Base-by-base conservation (phyloP, 2,888 invertebrate species). In the Oscheius myriophilus region DNA sequence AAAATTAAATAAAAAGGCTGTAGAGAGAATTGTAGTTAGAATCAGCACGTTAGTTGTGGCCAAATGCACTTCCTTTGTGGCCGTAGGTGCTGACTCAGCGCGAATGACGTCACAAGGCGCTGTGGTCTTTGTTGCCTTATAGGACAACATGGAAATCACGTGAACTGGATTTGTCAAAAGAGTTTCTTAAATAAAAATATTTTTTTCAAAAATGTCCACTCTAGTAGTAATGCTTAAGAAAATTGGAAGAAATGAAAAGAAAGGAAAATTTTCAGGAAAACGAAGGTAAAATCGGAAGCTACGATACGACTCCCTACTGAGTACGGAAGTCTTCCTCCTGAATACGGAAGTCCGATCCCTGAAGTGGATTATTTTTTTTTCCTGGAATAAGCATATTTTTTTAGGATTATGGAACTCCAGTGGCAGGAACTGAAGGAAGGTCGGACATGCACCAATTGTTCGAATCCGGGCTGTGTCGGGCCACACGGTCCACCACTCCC, bases 291-390 rank as follows among this genome's bases (percentile, higher is more conserved):
- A 23, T 67, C 57, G 1, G 54, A 59, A 39, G 72, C 74, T 23
- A 80, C 78, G 78, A 80, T 80, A n/a, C 69, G 73, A 23, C 59
- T 80, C 0, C 80, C 80, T n/a, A 75, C 71, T 0, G 80, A 80
- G 41, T 80, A 80, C 52, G 80, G 80, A 4, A 69, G 62, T 42
- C 67, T 80, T 0, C 80, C 80, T n/a, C 73, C 72, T 7, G 75
- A 76, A 25, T 80, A 80, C 39, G 78, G 72, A 11, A 51, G 67
- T 1, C 76, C 75, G 72, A 74, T 80, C 49, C 78, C 80, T 9
- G 68, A 72, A 42, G 66, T 42, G 14, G 6, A 23, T 46, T 25
- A 33, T 33, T 33, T 9, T 33, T 33, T 9, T 3, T n/a, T n/a
- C n/a, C n/a, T n/a, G n/a, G n/a, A n/a, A n/a, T n/a, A n/a, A n/a